phyloP scores from a whole-genome alignment of 2,113 vertebrate species.

The Phycodurus eques region DNA sequence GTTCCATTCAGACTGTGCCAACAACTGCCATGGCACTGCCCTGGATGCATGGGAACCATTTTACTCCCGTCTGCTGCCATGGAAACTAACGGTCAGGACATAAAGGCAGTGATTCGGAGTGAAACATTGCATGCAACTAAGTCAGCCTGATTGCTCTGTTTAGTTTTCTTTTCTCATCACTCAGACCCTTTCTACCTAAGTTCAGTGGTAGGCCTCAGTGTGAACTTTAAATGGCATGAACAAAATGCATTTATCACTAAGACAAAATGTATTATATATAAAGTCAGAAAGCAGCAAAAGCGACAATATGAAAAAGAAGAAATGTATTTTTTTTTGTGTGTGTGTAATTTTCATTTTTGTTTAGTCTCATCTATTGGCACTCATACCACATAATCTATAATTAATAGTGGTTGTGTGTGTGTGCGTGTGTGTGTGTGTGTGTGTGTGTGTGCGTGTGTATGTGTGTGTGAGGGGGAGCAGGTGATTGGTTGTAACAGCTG shows the following conservation, averaged over 20 bases:
- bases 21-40: constrained; percentile 47
- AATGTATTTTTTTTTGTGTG: background rate
- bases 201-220: background rate
- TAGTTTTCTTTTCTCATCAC: background rate
- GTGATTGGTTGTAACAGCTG: constrained; percentile 61
- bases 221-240: background rate
- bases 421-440: constrained; percentile 18
- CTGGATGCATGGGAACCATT: constrained; percentile 47
- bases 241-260: too few species aligned
- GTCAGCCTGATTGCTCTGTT: constrained; percentile 12
- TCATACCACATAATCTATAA: constrained; percentile 29
- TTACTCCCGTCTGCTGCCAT: constrained; percentile 53
- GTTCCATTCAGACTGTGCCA: constrained; percentile 52
- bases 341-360: constrained; percentile 9
- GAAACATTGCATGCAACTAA: constrained; percentile 32
- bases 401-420: constrained; percentile 24
- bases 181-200: background rate
- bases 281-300: too few species aligned
- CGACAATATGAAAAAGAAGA: too few species aligned
- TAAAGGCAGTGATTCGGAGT: constrained; percentile 25
- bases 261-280: too few species aligned
- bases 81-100: constrained; percentile 44
- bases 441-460: constrained; percentile 21
- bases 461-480: constrained; percentile 36
- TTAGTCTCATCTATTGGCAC: constrained; percentile 35